Conservation (phyloP, 2,113 vertebrate species). For the Oncorhynchus tshawytscha region DNA sequence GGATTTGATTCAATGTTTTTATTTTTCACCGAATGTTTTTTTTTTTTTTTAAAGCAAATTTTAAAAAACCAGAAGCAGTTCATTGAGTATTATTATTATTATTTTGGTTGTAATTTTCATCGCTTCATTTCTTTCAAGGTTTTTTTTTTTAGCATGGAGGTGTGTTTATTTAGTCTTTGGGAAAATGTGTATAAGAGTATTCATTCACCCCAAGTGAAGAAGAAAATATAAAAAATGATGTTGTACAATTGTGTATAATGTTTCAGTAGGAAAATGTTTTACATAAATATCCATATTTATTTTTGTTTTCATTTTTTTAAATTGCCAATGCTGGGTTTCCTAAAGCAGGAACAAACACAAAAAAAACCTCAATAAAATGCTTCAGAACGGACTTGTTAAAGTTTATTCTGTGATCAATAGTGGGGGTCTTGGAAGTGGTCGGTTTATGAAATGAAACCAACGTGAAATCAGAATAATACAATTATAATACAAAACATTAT, state of each 20-base stretch:
- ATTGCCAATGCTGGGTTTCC: conserved; percentile 86
- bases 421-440: background rate
- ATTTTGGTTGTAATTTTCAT: conserved; percentile 2
- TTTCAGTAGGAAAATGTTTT: conserved; percentile 95
- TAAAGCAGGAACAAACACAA: conserved; percentile 75
- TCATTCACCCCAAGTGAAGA: conserved; percentile 65
- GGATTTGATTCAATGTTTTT: conserved; percentile 69
- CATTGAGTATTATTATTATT: conserved; percentile 49
- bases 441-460: background rate
- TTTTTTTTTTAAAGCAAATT: conserved; percentile 63
- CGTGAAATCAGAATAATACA: background rate
- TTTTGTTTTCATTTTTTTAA: conserved; percentile 92
- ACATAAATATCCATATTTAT: conserved; percentile 98
- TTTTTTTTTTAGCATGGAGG: conserved; percentile 80
- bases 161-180: conserved; percentile 81
- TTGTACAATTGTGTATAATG: conserved; percentile 99
- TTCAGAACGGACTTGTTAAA: conserved; percentile 45
- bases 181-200: conserved; percentile 83
- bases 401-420: background rate
- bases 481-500: background rate
- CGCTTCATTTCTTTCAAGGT: conserved; percentile 69
- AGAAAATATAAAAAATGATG: conserved; percentile 60
- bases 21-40: conserved; percentile 82
- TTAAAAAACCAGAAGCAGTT: conserved; percentile 53
- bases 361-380: conserved; percentile 77